Percentiles rank a stretch among this genome's conserved stretches.
Conservation (phyloP, 2,113 vertebrate species). For the Corapipo altera region DNA sequence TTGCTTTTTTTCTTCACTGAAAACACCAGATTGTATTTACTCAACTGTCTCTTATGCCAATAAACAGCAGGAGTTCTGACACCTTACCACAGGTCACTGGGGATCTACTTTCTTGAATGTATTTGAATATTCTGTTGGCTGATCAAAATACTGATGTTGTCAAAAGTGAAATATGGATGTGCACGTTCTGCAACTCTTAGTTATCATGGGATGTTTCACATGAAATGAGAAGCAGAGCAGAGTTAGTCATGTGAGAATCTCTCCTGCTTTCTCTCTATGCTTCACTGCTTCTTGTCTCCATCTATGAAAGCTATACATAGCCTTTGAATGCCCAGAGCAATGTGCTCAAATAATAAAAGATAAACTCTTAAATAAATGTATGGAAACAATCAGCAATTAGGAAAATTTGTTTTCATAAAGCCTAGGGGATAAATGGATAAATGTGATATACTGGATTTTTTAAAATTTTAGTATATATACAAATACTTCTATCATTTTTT, state of each 20-base stretch:
- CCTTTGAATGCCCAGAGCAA: not conserved
- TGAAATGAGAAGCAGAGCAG: slow-evolving; percentile 45
- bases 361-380: not conserved
- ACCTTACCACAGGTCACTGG: not conserved
- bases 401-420: not conserved
- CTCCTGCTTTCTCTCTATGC: slow-evolving; percentile 1
- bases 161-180: slow-evolving; percentile 36
- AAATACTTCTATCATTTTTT: not conserved
- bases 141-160: slow-evolving; percentile 46
- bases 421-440: not conserved
- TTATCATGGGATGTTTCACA: slow-evolving; percentile 36
- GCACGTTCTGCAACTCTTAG: not conserved
- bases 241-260: slow-evolving; percentile 51
- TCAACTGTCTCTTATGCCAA: not conserved
- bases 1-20: not conserved
- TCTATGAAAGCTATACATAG: not conserved
- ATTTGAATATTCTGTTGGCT: slow-evolving; percentile 38
- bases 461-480: not conserved
- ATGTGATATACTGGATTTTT: not conserved
- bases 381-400: not conserved
- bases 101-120: not conserved
- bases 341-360: not conserved
- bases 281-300: slow-evolving; percentile 26
- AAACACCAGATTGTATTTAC: not conserved
- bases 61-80: not conserved